Conservation (phyloP, 2,113 vertebrate genomes). For the Calyptommatus sinebrachiatus region DNA sequence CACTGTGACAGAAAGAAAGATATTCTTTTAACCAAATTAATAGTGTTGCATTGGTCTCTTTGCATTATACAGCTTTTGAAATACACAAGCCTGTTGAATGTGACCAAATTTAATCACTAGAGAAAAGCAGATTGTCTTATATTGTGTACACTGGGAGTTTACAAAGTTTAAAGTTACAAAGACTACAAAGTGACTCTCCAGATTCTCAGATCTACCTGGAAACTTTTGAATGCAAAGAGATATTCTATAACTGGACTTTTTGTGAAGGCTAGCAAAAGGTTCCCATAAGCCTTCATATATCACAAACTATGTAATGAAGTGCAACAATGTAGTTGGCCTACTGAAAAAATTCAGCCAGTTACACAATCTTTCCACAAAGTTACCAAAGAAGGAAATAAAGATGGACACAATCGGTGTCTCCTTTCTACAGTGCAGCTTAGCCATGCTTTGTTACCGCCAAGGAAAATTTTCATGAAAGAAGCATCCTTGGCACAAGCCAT, state of each 20-base stretch:
- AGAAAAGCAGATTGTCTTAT: not conserved
- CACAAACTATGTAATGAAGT: constrained; percentile 49
- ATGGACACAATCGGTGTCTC: not conserved
- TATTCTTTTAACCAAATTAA: constrained; percentile 10
- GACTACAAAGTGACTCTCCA: too few species aligned
- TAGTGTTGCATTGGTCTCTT: not conserved
- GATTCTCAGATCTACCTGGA: too few species aligned
- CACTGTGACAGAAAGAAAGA: not conserved
- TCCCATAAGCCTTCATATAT: constrained; percentile 53
- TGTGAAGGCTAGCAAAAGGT: constrained; percentile 17
- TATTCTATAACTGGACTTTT: too few species aligned
- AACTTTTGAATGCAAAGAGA: too few species aligned
- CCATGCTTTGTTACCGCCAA: not conserved
- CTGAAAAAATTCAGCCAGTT: not conserved
- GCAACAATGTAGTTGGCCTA: not conserved
- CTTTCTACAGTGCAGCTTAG: not conserved
- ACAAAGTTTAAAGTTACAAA: too few species aligned
- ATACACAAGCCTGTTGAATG: not conserved
- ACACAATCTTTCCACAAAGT: not conserved
- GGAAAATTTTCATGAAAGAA: not conserved
- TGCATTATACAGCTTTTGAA: not conserved
- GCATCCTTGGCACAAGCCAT: not conserved
- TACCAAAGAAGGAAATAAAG: not conserved
- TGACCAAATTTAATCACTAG: constrained; percentile 7
- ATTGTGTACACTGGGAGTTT: too few species aligned